Percentiles rank a stretch among this genome's conserved stretches.
These are phyloP conservation scores for Hirundichthys speculiger DNA, from an alignment of 2,113 vertebrate genomes.

Conservation along the genomic window DNA sequence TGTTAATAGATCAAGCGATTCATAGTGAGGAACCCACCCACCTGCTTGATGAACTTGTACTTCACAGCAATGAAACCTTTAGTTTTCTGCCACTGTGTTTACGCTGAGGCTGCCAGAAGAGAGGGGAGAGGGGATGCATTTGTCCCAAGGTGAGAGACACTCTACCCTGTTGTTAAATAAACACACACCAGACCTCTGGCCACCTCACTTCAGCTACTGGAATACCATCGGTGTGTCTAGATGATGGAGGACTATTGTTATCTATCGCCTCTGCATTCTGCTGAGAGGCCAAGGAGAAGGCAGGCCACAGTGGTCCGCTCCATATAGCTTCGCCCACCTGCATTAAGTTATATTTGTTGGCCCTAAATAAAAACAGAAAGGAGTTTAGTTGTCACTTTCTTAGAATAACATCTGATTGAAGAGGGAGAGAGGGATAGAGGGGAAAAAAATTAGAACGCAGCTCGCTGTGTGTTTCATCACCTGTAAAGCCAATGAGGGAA, in stretches of 20 bases:
- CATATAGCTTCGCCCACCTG: constrained; percentile 69
- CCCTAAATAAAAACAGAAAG: constrained; percentile 83
- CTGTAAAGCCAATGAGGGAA: constrained; percentile 86
- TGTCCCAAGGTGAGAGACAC: constrained; percentile 75
- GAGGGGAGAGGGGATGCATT: constrained; percentile 64
- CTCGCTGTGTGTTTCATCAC: constrained; percentile 87
- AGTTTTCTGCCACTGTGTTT: constrained; percentile 64
- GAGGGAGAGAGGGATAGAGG: constrained; percentile 69
- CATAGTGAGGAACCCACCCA: constrained; percentile 41
- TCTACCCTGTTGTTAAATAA: constrained; percentile 74
- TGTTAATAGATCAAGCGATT: too few relatives aligned
- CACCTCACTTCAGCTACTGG: constrained; percentile 68
- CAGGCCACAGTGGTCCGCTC: constrained; percentile 41
- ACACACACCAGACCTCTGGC: constrained; percentile 76
- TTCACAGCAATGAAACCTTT: constrained; percentile 64
- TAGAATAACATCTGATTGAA: constrained; percentile 79
- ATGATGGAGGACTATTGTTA: constrained; percentile 80
- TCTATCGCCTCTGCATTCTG: constrained; percentile 73
- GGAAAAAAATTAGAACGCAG: constrained; percentile 79
- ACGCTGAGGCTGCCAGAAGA: constrained; percentile 57
- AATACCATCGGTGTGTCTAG: constrained; percentile 72
- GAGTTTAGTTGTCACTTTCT: constrained; percentile 77
- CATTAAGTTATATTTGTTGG: constrained; percentile 68
- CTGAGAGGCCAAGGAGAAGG: constrained; percentile 64
- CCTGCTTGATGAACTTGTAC: constrained; percentile 68